Evolutionary conservation across 1,140 invertebrate species (phyloP).

Genomic region (Macrostomum lignano): DNA sequence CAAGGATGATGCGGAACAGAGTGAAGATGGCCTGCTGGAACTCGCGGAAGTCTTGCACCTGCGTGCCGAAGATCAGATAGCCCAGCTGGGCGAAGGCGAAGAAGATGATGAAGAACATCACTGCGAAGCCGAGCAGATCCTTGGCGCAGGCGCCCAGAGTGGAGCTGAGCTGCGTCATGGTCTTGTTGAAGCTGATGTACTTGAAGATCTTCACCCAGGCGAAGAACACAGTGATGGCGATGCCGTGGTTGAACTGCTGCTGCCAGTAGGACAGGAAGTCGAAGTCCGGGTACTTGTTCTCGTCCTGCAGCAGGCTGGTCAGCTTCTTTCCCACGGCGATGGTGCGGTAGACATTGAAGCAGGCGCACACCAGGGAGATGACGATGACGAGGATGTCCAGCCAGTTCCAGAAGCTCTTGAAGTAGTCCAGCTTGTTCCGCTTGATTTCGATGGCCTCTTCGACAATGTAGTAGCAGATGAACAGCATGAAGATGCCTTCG

Average conservation of each 20-base stretch:
- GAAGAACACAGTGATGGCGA: conserved; percentile 9
- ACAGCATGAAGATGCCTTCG: conserved; percentile 35
- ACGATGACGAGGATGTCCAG: conserved; percentile 36
- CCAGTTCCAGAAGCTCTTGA: conserved; percentile 37
- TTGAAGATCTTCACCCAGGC: conserved; percentile 10
- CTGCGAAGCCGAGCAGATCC: too few relatives aligned
- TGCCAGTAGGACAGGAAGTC: conserved; percentile 8
- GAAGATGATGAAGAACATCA: too few relatives aligned
- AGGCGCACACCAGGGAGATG: conserved; percentile 20
- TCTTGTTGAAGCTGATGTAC: too few relatives aligned
- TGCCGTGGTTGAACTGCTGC: conserved; percentile 8
- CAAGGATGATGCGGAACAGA: conserved; percentile 43
- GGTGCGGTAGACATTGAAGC: conserved; percentile 24
- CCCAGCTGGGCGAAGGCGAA: too few relatives aligned
- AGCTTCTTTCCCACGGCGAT: conserved; percentile 11
- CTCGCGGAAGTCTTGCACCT: conserved; percentile 11
- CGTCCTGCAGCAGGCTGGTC: conserved; percentile 5
- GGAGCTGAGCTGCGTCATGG: too few relatives aligned
- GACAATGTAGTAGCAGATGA: conserved; percentile 38
- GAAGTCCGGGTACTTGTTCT: conserved; percentile 7
- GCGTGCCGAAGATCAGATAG: too few relatives aligned
- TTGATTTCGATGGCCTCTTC: conserved; percentile 35
- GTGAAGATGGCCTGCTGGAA: too few relatives aligned
- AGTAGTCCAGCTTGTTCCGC: conserved; percentile 23
- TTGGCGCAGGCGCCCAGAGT: too few relatives aligned